Base-by-base conservation (phyloP, 2,888 invertebrate genomes). In the Dioctria linearis region DNA sequence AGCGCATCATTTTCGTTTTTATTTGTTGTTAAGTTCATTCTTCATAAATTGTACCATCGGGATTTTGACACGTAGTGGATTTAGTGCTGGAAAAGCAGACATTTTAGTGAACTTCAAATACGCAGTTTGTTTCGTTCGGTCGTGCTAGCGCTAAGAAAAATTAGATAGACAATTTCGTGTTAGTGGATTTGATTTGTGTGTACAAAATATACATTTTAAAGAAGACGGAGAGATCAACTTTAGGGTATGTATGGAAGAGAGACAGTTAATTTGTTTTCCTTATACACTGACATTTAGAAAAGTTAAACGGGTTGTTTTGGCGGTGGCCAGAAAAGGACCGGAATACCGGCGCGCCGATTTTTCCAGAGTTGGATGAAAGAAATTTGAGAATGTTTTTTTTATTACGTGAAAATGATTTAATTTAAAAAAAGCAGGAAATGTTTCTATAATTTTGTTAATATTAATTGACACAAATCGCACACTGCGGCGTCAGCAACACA, bases 331-430 rank as follows among this genome's bases (percentile, higher is more conserved):
- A 75, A 9, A 13, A 51, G 39, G 75, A 78, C 5, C 6, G 65
- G 37, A 43, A 51, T 63, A 65, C 78, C 78, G 78, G 78, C 78
- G 65, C 78, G 78, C 63, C 65, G 63, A 78, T 63, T 78, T 78
- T 78, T 78, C 78, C 78, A 78, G 61, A 61, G 61, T 67, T 37
- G 13, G 9, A 4, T 25, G n/a, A 59, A 59, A 59, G 25, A 59
- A 59, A 5, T 59, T 25, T 59, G n/a, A 5, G 25, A 25, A 25
- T 25, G 25, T 13, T 59, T 3, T 4, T 59, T 4, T 59, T 59
- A 59, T 59, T 59, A 13, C 59, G 13, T 59, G 13, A 6, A 5
- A 59, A 25, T 25, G 25, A 25, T 25, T 25, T 25, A 25, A 25
- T 25, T 25, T 25, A 25, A 25, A 25, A n/a, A 25, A 25, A 25